A percentile compares a stretch with the other conserved stretches of the same genome.
Evolutionary conservation across 1,140 invertebrate genomes (phyloP).

Genomic region (Magallana angulata): DNA sequence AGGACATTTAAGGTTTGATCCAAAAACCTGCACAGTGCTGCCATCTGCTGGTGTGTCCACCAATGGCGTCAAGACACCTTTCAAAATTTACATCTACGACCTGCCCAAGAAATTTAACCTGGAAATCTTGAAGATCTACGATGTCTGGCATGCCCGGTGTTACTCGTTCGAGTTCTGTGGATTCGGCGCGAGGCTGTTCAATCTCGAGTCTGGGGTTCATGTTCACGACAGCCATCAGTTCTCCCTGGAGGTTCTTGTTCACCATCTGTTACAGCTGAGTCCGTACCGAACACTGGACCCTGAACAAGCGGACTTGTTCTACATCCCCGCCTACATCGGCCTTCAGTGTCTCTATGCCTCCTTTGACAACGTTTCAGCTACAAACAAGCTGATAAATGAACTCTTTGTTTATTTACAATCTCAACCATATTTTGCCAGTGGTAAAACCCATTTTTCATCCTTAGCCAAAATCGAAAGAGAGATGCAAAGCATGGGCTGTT

Average conservation of each 20-base stretch:
- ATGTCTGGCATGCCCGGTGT: conserved; percentile 49
- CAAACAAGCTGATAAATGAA: not conserved
- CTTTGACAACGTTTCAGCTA: not conserved
- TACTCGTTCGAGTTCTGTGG: conserved; percentile 57
- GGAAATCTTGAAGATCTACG: conserved; percentile 59
- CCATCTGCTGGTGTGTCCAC: not conserved
- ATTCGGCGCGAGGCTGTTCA: conserved; percentile 61
- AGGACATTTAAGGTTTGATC: conserved; percentile 2
- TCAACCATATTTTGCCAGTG: conserved; percentile 51
- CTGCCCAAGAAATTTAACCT: conserved; percentile 66
- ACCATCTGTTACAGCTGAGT: conserved; percentile 67
- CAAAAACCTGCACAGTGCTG: not conserved
- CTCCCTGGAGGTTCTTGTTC: conserved; percentile 68
- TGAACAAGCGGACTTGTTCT: conserved; percentile 67
- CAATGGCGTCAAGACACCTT: conserved; percentile 49
- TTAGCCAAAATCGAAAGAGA: conserved; percentile 69
- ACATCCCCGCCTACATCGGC: conserved; percentile 69
- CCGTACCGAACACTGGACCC: conserved; percentile 64
- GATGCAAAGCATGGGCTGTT: conserved; percentile 48
- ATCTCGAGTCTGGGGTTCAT: conserved; percentile 37
- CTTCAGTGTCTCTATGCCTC: conserved; percentile 53
- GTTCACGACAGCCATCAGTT: conserved; percentile 69
- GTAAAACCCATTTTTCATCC: conserved; percentile 68
- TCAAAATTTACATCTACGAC: conserved; percentile 71
- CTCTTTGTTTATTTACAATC: not conserved